These are phyloP conservation scores for Theretra japonica DNA, from an alignment of 2,888 invertebrate species.

Conservation along the genomic window DNA sequence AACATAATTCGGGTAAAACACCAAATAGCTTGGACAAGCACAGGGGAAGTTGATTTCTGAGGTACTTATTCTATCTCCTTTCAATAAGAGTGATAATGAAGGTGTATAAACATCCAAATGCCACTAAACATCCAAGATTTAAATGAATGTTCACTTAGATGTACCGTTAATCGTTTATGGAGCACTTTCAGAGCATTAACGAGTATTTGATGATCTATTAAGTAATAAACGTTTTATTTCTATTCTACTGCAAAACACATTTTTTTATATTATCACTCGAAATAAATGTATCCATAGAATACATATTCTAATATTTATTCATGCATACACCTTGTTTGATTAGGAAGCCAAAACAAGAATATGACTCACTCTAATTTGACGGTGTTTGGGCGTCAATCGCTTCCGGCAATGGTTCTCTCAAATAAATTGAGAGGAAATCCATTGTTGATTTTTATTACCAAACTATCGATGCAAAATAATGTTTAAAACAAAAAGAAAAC, in stretches of 20 bases:
- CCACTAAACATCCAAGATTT: too few relatives aligned
- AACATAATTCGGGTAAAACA: too few relatives aligned
- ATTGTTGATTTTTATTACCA: not conserved
- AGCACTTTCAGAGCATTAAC: too few relatives aligned
- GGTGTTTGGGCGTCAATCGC: not conserved
- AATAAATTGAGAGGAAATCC: conserved; percentile 2
- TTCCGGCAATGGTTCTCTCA: conserved; percentile 7
- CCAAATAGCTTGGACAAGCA: too few relatives aligned
- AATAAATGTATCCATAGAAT: not conserved
- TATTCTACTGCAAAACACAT: not conserved
- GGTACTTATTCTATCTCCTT: too few relatives aligned
- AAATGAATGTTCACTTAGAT: too few relatives aligned
- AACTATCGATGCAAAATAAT: too few relatives aligned
- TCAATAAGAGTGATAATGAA: too few relatives aligned
- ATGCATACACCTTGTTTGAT: not conserved
- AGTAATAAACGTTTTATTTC: not conserved
- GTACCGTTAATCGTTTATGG: too few relatives aligned
- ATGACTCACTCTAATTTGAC: conserved; percentile 5
- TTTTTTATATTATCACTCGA: not conserved
- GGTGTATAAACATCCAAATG: too few relatives aligned
- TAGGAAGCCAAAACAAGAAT: not conserved
- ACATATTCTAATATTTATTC: not conserved
- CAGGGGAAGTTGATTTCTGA: too few relatives aligned
- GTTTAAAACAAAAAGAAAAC: conserved; percentile 4
- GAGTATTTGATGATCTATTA: not conserved